Evolutionary conservation across 2,113 vertebrate genomes (phyloP).

Genomic region (Leptocoma aspasia): DNA sequence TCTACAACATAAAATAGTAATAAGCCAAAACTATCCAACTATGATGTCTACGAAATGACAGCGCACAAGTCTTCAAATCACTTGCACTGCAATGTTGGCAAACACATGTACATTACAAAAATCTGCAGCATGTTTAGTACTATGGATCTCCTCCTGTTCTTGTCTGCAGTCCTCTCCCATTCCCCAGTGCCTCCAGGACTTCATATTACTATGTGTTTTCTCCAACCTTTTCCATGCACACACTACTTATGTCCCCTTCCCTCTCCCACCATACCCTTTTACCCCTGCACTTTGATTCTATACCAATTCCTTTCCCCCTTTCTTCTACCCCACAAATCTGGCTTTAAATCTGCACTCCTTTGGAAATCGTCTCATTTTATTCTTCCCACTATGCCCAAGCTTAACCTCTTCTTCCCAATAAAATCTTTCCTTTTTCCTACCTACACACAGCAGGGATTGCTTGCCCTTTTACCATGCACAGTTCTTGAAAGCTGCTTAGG

Average conservation of each 20-base stretch:
- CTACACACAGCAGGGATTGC: neutral
- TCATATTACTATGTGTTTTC: neutral
- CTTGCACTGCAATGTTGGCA: neutral
- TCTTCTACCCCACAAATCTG: neutral
- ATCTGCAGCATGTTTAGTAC: neutral
- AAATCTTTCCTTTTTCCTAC: neutral
- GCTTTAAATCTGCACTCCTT: neutral
- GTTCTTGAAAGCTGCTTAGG: neutral
- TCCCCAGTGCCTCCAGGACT: neutral
- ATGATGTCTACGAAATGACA: neutral
- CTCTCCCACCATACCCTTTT: neutral
- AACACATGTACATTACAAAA: neutral
- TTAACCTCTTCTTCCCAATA: neutral
- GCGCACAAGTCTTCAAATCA: neutral
- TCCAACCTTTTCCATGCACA: neutral
- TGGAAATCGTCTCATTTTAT: neutral
- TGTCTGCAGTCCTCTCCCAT: neutral
- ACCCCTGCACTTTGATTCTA: neutral
- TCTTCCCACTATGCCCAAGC: neutral
- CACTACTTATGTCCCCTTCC: neutral
- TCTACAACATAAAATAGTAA: neutral
- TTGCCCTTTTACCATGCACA: fast-evolving
- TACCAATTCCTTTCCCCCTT: neutral
- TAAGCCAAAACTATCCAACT: neutral
- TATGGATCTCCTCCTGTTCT: neutral